Evolutionary conservation across 2,888 invertebrate species (phyloP).

Genomic region (Congeria kusceri): DNA sequence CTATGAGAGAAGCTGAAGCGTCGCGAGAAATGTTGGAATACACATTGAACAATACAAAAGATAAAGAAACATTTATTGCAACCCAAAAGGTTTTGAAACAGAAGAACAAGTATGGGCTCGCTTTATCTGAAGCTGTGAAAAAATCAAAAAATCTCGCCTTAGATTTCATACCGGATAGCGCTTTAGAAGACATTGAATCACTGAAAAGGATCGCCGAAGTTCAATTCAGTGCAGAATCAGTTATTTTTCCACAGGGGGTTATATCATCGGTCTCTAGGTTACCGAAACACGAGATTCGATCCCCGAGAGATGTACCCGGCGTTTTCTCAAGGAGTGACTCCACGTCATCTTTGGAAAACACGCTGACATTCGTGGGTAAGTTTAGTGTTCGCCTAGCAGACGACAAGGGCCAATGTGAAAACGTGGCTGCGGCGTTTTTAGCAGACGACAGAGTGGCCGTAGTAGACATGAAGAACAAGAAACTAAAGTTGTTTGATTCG

Average conservation of each 20-base stretch:
- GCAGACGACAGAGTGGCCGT: constrained; percentile 54
- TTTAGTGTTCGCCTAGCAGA: constrained; percentile 44
- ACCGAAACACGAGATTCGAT: constrained; percentile 49
- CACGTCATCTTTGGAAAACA: constrained; percentile 28
- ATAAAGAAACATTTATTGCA: constrained; percentile 47
- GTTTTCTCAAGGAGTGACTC: constrained; percentile 35
- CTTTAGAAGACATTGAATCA: constrained; percentile 38
- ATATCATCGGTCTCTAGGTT: constrained; percentile 57
- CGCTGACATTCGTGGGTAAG: constrained; percentile 26
- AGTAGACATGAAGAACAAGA: constrained; percentile 55
- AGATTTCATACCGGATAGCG: constrained; percentile 39
- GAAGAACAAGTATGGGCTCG: constrained; percentile 48
- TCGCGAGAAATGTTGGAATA: constrained; percentile 41
- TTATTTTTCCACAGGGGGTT: constrained; percentile 46
- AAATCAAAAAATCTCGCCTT: constrained; percentile 45
- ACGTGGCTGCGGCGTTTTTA: constrained; percentile 47
- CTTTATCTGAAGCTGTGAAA: constrained; percentile 47
- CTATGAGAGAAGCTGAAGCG: constrained; percentile 35
- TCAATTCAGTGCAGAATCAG: constrained; percentile 34
- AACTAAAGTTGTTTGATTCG: constrained; percentile 55
- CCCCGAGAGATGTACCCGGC: constrained; percentile 45
- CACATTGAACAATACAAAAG: constrained; percentile 13
- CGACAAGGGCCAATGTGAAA: constrained; percentile 53
- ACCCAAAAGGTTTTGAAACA: constrained; percentile 53
- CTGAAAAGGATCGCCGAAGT: constrained; percentile 41